A percentile compares a stretch with the other conserved stretches of the same genome.
Evolutionary conservation across 2,888 invertebrate species (phyloP).

Genomic region (Scelioninae gen. 1): DNA sequence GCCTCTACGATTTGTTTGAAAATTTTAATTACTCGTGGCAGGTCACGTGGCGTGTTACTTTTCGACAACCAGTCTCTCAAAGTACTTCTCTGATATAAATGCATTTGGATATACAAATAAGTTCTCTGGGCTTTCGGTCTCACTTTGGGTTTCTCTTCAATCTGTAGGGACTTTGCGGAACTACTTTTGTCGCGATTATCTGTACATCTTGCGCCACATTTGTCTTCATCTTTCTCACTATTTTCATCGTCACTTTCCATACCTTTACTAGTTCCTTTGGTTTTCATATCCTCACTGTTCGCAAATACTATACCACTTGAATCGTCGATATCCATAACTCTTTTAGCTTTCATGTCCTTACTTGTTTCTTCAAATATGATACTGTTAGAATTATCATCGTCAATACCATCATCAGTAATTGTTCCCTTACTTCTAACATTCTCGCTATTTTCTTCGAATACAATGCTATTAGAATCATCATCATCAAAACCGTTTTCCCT

Average conservation of each 20-base stretch:
- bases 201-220: too few species aligned
- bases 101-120: conserved; percentile 99
- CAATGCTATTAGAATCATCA: conserved; percentile 64
- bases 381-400: too few species aligned
- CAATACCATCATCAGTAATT: too few species aligned
- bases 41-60: conserved; percentile 77
- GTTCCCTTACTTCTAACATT: background rate
- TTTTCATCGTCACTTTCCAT: too few species aligned
- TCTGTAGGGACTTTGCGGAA: too few species aligned
- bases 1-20: conserved; percentile 97
- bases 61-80: conserved; percentile 94
- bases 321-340: background rate
- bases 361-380: background rate
- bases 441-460: conserved; percentile 64
- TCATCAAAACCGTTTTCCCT: background rate
- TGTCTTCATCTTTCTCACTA: too few species aligned
- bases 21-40: conserved; percentile 86
- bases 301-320: background rate
- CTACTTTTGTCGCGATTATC: too few species aligned
- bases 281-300: too few species aligned
- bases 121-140: conserved; percentile 84
- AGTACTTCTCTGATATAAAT: conserved; percentile 94
- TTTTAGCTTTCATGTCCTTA: background rate
- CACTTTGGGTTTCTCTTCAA: conserved; percentile 53
- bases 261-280: too few species aligned